phyloP scores from a whole-genome alignment of 2,888 invertebrate species.

The Lordiphosa andalusiaca region DNA sequence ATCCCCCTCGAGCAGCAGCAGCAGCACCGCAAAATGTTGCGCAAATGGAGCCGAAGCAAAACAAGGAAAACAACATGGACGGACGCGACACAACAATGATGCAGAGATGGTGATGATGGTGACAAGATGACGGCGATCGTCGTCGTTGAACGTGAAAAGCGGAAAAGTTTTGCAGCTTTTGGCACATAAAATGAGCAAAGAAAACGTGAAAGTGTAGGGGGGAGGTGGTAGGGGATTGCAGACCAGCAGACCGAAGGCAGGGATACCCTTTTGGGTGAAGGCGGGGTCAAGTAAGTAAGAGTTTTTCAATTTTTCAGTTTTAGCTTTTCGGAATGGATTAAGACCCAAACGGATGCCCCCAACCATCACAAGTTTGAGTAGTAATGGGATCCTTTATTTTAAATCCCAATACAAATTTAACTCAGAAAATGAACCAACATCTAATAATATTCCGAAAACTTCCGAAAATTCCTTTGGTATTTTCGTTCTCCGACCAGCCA shows the following conservation, averaged over 20 bases:
- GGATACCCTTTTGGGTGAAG: neutral
- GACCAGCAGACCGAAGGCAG: constrained; percentile 3
- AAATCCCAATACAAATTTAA: no score
- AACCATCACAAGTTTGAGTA: no score
- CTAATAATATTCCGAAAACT: no score
- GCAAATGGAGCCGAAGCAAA: constrained; percentile 48
- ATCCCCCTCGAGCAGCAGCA: neutral
- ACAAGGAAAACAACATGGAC: constrained; percentile 43
- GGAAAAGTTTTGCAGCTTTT: constrained; percentile 77
- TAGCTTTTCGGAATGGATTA: no score
- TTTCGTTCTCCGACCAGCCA: no score
- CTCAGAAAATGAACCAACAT: no score
- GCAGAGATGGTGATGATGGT: constrained; percentile 5
- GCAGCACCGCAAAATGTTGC: constrained; percentile 53
- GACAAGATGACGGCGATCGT: constrained; percentile 71
- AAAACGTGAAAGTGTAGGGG: neutral
- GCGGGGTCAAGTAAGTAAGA: neutral
- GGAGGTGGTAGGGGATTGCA: neutral
- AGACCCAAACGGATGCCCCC: no score
- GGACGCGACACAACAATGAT: constrained; percentile 18
- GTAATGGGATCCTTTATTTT: no score
- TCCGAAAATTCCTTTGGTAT: no score
- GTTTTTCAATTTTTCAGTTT: no score
- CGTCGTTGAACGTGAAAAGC: constrained; percentile 80
- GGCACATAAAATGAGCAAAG: constrained; percentile 53